These are phyloP conservation scores for Dryobates pubescens DNA, from an alignment of 2,797 vertebrate species.

Conservation along the genomic window DNA sequence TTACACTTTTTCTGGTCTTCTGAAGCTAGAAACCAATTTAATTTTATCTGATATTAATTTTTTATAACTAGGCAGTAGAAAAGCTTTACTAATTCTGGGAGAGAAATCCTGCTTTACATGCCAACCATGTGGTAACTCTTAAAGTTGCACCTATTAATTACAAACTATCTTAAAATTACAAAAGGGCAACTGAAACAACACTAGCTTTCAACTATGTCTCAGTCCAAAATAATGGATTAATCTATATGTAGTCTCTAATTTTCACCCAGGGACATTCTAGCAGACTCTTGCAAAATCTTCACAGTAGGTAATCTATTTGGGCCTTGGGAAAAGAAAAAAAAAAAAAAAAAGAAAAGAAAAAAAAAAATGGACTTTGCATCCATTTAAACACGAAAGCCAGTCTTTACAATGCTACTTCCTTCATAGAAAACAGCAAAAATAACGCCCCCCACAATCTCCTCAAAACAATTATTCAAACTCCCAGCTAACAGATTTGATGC, in stretches of 20 bases:
- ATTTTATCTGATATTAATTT: constrained; percentile 57
- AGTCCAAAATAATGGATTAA: constrained; percentile 24
- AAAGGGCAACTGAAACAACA: constrained; percentile 42
- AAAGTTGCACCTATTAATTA: constrained; percentile 56
- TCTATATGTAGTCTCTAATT: constrained; percentile 15
- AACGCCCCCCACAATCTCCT: too few relatives aligned
- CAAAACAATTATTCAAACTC: not conserved
- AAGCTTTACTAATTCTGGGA: constrained; percentile 50
- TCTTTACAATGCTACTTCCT: not conserved
- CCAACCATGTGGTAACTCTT: constrained; percentile 57
- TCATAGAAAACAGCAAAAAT: not conserved
- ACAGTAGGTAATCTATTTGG: constrained; percentile 44
- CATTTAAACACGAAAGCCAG: constrained; percentile 17
- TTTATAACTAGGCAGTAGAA: constrained; percentile 56
- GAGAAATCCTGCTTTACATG: constrained; percentile 48
- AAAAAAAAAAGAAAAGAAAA: not conserved
- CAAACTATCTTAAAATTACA: constrained; percentile 15
- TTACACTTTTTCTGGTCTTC: constrained; percentile 47
- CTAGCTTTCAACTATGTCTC: not conserved
- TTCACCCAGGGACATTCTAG: constrained; percentile 19
- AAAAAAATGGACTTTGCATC: not conserved
- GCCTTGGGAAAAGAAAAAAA: not conserved
- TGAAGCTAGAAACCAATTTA: constrained; percentile 48
- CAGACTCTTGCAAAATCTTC: constrained; percentile 19
- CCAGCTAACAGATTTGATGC: not conserved